Percentiles rank a stretch among this genome's conserved stretches.
Evolutionary conservation across 2,797 vertebrate genomes (phyloP).

Genomic region (Alcedo quadribrachys): DNA sequence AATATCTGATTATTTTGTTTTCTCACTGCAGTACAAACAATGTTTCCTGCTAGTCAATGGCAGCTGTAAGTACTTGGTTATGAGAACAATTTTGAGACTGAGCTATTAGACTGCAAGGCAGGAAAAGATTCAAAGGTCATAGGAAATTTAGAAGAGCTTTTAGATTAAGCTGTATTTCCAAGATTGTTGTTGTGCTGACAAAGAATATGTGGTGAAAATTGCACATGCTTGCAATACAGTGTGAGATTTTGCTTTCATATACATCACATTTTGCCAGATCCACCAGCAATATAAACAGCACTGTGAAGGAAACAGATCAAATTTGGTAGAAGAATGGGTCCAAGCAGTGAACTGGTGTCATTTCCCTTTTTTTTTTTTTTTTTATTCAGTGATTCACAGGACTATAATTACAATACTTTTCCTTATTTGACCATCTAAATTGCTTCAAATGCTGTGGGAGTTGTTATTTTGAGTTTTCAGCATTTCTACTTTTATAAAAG

Average conservation of each 20-base stretch:
- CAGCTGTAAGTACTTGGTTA: neutral
- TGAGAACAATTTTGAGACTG: neutral
- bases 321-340: neutral
- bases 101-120: neutral
- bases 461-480: neutral
- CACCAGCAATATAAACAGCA: neutral
- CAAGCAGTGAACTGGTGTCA: fast-evolving
- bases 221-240: neutral
- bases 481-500: neutral
- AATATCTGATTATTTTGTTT: neutral
- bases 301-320: neutral
- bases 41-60: neutral
- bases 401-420: neutral
- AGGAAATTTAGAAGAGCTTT: neutral
- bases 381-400: neutral
- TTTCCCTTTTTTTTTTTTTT: fast-evolving
- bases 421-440: neutral
- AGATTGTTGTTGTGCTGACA: neutral
- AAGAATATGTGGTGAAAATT: neutral
- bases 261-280: neutral
- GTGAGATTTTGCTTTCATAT: neutral
- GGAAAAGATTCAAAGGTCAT: neutral
- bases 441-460: neutral
- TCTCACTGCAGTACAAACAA: neutral
- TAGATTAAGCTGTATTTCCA: neutral